These are phyloP conservation scores for Laothoe populi DNA, from an alignment of 2,888 invertebrate species.

Conservation along the genomic window DNA sequence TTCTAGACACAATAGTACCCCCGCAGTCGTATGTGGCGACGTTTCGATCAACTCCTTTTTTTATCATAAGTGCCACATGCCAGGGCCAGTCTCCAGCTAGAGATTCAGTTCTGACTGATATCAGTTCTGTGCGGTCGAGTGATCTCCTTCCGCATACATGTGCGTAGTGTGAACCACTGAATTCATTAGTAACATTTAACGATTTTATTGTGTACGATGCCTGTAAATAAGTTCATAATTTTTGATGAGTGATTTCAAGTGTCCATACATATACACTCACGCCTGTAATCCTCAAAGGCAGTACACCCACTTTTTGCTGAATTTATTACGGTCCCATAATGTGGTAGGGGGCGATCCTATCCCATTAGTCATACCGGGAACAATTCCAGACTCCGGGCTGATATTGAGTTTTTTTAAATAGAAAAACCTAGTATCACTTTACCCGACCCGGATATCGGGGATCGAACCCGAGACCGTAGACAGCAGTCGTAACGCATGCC, in stretches of 20 bases:
- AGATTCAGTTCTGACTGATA: conserved; percentile 62
- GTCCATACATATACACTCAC: too few species aligned
- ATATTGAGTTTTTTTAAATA: too few species aligned
- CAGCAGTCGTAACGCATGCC: too few species aligned
- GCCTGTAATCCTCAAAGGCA: too few species aligned
- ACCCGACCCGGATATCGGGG: too few species aligned
- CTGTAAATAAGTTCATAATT: conserved; percentile 38
- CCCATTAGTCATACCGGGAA: too few species aligned
- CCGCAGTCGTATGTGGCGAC: conserved; percentile 64
- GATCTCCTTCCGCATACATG: conserved; percentile 70
- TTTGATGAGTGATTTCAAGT: not conserved
- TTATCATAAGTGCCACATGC: conserved; percentile 71
- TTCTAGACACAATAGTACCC: conserved; percentile 72
- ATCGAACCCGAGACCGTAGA: too few species aligned
- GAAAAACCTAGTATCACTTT: too few species aligned
- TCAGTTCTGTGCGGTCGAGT: conserved; percentile 64
- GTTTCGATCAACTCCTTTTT: conserved; percentile 36
- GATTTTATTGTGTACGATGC: conserved; percentile 53
- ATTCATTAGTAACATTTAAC: conserved; percentile 49
- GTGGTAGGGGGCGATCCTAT: too few species aligned
- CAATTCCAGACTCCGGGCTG: too few species aligned
- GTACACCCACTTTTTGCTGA: too few species aligned
- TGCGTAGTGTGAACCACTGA: conserved; percentile 41
- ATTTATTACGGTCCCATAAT: too few species aligned
- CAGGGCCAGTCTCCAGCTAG: conserved; percentile 76